Conservation (phyloP, 2,113 vertebrate genomes). For the Cheilinus undulatus region DNA sequence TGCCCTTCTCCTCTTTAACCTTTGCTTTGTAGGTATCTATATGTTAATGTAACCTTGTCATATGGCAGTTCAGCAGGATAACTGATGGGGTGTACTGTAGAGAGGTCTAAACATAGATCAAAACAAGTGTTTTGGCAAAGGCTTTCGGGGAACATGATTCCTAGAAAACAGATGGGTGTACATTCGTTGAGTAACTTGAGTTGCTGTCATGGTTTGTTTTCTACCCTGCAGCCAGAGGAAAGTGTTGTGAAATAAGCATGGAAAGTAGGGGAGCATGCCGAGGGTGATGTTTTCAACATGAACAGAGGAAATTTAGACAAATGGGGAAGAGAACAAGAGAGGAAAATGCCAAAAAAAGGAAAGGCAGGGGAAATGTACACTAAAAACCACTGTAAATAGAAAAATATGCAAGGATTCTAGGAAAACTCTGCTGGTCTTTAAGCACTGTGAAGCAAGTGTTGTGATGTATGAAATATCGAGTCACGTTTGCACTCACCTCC, state of each 20-base stretch:
- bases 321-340: conserved; percentile 6
- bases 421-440: no score
- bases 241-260: conserved; percentile 49
- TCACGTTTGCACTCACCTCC: conserved; percentile 87
- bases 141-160: conserved; percentile 50
- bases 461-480: background rate
- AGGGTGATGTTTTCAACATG: conserved; percentile 2
- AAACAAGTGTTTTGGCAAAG: conserved; percentile 21
- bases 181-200: conserved; percentile 54
- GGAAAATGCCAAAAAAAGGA: background rate
- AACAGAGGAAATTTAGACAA: background rate
- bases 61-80: background rate
- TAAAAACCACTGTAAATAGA: background rate
- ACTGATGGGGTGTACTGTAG: background rate
- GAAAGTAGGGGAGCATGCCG: background rate
- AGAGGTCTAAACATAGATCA: conserved; percentile 22
- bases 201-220: conserved; percentile 57
- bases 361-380: background rate
- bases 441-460: background rate
- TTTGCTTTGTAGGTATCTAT: background rate
- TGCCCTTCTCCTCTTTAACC: background rate
- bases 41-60: background rate
- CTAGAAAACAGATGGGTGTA: conserved; percentile 53
- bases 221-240: conserved; percentile 26
- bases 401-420: no score